Conservation (phyloP, 1,140 invertebrate species). For the Contarinia nasturtii region DNA sequence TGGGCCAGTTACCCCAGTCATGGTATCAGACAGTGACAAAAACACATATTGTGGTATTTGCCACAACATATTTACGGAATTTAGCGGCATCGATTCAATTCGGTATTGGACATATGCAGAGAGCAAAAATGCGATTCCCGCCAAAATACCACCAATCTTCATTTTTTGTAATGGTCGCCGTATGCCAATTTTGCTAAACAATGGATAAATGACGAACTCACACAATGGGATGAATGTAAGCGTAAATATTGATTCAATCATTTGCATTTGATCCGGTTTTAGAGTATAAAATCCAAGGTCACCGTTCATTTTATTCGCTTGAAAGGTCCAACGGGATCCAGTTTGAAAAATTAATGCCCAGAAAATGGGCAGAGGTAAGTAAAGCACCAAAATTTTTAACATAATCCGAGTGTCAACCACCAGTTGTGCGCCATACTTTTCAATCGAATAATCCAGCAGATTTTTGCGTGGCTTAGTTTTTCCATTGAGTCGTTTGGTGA, state of each 20-base stretch:
- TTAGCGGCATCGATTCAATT: constrained; percentile 37
- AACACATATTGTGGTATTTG: constrained; percentile 66
- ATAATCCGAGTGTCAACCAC: constrained; percentile 49
- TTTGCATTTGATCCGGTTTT: constrained; percentile 81
- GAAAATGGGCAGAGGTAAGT: constrained; percentile 61
- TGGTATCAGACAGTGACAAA: constrained; percentile 50
- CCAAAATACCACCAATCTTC: not conserved
- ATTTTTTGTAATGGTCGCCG: constrained; percentile 51
- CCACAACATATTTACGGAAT: constrained; percentile 50
- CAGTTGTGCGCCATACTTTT: constrained; percentile 38
- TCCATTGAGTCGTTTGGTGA: constrained; percentile 15
- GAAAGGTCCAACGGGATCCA: constrained; percentile 86
- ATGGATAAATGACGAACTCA: constrained; percentile 49
- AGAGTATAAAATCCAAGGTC: constrained; percentile 44
- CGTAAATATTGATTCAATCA: constrained; percentile 71
- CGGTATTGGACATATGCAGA: not conserved
- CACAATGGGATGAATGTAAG: constrained; percentile 75
- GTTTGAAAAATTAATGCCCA: constrained; percentile 69
- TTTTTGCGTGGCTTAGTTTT: constrained; percentile 29
- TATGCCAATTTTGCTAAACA: constrained; percentile 27
- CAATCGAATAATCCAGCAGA: constrained; percentile 66
- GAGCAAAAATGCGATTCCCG: not conserved
- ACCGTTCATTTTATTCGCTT: constrained; percentile 83
- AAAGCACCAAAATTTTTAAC: constrained; percentile 46
- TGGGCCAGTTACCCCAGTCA: constrained; percentile 55